A percentile compares a stretch with the other conserved stretches of the same genome.
Evolutionary conservation across 2,797 vertebrate species (phyloP).

Genomic region (Microcaecilia unicolor): DNA sequence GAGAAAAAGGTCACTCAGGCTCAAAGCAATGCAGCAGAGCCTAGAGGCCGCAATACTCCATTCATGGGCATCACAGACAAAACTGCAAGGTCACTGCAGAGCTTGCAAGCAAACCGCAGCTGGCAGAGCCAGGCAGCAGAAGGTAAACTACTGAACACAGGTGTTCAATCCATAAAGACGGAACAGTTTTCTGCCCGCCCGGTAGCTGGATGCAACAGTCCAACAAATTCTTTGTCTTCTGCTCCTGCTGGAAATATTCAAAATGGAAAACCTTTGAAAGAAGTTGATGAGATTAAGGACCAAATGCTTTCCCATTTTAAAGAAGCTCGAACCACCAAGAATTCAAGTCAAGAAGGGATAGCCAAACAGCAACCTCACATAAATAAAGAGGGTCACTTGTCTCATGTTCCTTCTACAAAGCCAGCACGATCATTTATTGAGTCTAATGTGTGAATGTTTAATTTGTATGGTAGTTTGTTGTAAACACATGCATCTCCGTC

Average conservation of each 20-base stretch:
- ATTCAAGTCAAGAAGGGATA: constrained; percentile 59
- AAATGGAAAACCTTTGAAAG: constrained; percentile 68
- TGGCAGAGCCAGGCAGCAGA: constrained; percentile 73
- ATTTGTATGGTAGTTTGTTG: background rate
- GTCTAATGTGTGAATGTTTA: constrained; percentile 74
- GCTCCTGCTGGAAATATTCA: constrained; percentile 51
- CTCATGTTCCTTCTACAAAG: constrained; percentile 73
- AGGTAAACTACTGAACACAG: constrained; percentile 37
- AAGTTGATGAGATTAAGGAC: constrained; percentile 63
- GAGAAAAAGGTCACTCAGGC: constrained; percentile 54
- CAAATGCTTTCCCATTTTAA: constrained; percentile 57
- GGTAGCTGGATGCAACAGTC: constrained; percentile 51
- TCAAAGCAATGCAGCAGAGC: constrained; percentile 52
- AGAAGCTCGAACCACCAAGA: constrained; percentile 63
- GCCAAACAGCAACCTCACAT: constrained; percentile 56
- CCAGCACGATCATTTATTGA: constrained; percentile 97
- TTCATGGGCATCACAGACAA: constrained; percentile 97
- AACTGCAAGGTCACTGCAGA: constrained; percentile 75
- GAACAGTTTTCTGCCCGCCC: constrained; percentile 64
- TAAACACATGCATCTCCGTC: background rate
- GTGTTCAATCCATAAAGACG: constrained; percentile 44
- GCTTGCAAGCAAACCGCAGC: constrained; percentile 41
- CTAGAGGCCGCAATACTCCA: constrained; percentile 72
- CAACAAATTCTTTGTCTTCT: constrained; percentile 52
- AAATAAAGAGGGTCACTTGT: constrained; percentile 60